phyloP scores from a whole-genome alignment of 2,113 vertebrate genomes.

The Amazona guildingii region DNA sequence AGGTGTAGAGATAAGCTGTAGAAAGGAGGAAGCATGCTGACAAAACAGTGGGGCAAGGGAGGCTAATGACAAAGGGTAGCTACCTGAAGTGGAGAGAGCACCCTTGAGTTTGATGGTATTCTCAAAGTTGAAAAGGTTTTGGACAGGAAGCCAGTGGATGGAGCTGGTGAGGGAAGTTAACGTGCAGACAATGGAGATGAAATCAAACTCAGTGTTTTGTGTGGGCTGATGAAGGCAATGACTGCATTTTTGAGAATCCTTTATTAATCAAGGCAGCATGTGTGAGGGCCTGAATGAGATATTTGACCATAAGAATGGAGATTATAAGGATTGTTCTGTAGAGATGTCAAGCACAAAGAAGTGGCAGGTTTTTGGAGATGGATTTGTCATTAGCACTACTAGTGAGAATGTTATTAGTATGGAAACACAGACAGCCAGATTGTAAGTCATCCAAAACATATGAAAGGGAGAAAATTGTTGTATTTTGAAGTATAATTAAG shows the following conservation, averaged over 20 bases:
- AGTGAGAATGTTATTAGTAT: not conserved
- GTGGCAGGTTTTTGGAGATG: not conserved
- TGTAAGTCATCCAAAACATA: not conserved
- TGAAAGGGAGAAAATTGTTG: not conserved
- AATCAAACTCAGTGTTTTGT: not conserved
- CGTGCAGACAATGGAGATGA: not conserved
- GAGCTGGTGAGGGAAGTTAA: not conserved
- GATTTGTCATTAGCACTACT: not conserved
- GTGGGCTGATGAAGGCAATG: not conserved
- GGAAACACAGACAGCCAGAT: not conserved
- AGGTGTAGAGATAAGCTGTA: not conserved
- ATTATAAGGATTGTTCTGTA: not conserved
- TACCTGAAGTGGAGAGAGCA: not conserved
- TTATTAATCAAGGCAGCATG: slow-evolving; percentile 9
- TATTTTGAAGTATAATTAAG: not conserved
- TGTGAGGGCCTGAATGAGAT: not conserved
- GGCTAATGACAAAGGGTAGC: not conserved
- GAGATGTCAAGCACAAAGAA: not conserved
- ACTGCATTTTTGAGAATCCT: not conserved
- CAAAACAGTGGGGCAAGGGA: not conserved
- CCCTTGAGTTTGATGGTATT: not conserved
- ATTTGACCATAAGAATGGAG: not conserved
- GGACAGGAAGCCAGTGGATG: not conserved
- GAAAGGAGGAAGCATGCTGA: not conserved
- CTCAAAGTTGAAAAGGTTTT: not conserved